phyloP scores from a whole-genome alignment of 2,888 invertebrate genomes.

The Crocallis elinguaria region DNA sequence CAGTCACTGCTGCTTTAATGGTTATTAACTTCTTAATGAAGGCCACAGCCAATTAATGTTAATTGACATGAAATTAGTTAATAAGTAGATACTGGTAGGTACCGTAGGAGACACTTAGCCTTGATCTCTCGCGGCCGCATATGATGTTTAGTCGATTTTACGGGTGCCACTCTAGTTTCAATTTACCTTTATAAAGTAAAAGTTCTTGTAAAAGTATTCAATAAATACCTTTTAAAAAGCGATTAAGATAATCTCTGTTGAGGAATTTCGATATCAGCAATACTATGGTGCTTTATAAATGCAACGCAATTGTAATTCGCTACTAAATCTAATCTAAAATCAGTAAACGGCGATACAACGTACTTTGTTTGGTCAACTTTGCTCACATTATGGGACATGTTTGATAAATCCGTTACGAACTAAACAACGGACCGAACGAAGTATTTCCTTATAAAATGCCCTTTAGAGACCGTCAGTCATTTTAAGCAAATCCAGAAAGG shows the following conservation, averaged over 20 bases:
- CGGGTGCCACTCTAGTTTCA: constrained; percentile 34
- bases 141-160: constrained; percentile 40
- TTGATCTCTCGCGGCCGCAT: constrained; percentile 53
- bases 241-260: too few species aligned
- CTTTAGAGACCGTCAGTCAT: too few species aligned
- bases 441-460: too few species aligned
- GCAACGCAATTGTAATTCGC: background rate
- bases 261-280: too few species aligned
- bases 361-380: constrained; percentile 3
- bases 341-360: background rate
- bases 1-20: constrained; percentile 36
- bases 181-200: too few species aligned
- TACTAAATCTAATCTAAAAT: constrained; percentile 3
- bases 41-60: constrained; percentile 53
- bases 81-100: constrained; percentile 50
- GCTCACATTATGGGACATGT: background rate
- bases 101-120: constrained; percentile 60
- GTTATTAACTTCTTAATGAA: constrained; percentile 48
- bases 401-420: too few species aligned
- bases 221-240: too few species aligned
- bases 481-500: too few species aligned
- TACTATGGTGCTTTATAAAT: background rate
- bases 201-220: too few species aligned
- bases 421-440: too few species aligned
- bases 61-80: constrained; percentile 68